Evolutionary conservation across 2,888 invertebrate genomes (phyloP).

Genomic region (Chrysina gloriosa): DNA sequence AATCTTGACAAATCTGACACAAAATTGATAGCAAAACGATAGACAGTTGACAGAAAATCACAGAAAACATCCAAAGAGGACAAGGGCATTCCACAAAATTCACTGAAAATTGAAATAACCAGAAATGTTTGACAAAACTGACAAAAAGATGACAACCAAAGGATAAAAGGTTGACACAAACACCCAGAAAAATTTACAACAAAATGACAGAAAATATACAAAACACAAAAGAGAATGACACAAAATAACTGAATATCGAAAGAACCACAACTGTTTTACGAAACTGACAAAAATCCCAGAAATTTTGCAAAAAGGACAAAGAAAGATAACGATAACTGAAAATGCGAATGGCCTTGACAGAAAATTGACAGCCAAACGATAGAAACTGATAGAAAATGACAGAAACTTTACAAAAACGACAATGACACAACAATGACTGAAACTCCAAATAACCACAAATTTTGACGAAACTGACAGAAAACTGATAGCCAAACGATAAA

Average conservation of each 20-base stretch:
- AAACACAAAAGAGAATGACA: too few species aligned
- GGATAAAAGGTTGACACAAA: background rate
- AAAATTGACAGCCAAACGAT: background rate
- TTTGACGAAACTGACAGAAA: background rate
- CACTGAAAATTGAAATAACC: background rate
- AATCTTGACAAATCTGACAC: background rate
- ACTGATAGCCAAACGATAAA: background rate
- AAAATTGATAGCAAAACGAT: background rate
- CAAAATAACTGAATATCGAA: too few species aligned
- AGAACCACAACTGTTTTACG: too few species aligned
- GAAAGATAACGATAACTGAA: too few species aligned
- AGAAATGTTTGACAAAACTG: background rate
- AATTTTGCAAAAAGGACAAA: too few species aligned
- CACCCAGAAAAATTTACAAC: too few species aligned
- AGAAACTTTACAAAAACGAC: background rate
- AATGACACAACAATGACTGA: background rate
- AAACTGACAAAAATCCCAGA: too few species aligned
- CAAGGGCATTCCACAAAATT: background rate
- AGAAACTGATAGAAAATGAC: constrained; percentile 13
- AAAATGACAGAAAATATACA: too few species aligned
- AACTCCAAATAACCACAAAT: background rate
- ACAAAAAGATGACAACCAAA: background rate
- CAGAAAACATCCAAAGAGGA: too few species aligned
- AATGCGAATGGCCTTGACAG: background rate
- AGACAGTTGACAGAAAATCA: background rate